Evolutionary conservation across 1,140 invertebrate species (phyloP), one percentile per base, ranked within the genome.

Genomic region (Colletes latitarsis): DNA sequence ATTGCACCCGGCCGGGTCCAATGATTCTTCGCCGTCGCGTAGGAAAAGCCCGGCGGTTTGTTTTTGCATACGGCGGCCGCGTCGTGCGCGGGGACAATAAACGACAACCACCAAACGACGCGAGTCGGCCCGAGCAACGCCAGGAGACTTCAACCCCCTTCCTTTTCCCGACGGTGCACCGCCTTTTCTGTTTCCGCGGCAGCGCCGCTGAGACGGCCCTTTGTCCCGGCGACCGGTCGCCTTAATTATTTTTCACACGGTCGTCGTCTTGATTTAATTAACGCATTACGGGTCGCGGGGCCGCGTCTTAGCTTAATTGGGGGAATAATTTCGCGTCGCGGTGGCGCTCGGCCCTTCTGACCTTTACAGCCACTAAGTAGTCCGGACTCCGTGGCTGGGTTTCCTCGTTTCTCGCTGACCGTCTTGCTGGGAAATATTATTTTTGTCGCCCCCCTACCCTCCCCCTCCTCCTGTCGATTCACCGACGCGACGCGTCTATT

Each of bases 201-300:
- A 46, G 62, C 53, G 39, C 77, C 39, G 52, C 77, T 49, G 72
- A 72, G 71, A 64, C 55, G 52, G 49, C 41, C 30, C 57, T 81
- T 81, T 81, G 79, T 81, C 72, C 74, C 12, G 30, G 58, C 30
- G 21, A 41, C 66, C 68, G 78, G 79, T 21, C 64, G 79, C 74
- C 79, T 81, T 81, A 81, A 81, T 81, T 81, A 81, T 81, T 81
- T 81, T 81, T 82, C 80, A 70, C 80, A 82, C 67, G 74, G 74
- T 77, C 74, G 60, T 43, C 67, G 67, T 82, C 67, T 82, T 82
- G 67, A 82, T 77, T 82, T 82, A 82, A 82, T 82, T 82, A 77
- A 78, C 67, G 67, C 67, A 77, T 82, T 82, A 71, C 80, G n/a
- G 39, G 58, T 1, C 46, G n/a, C 14, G 60, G 58, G 30, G 41